Evolutionary conservation across 2,797 vertebrate species (phyloP), one percentile per base, ranked within the genome.

Genomic region (Poeciliopsis presidionis): DNA sequence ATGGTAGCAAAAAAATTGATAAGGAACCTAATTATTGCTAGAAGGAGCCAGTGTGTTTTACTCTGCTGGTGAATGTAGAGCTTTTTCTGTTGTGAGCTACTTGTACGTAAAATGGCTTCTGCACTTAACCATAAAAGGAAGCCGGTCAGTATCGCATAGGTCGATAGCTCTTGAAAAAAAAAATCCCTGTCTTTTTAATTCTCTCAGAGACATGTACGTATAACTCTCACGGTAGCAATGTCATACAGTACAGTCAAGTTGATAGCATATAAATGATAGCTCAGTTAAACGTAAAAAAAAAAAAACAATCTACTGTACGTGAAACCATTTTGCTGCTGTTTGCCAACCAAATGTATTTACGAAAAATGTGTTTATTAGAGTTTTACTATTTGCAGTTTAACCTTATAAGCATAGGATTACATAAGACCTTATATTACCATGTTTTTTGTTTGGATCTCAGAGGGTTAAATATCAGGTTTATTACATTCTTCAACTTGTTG

Each of bases 301-400:
- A 90, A 88, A 75, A 91, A 88, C 90, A 90, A 76, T 93, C 69
- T 93, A 92, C 88, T 63, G 30, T 63, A 89, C 47, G 88, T 92
- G 84, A 94, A 90, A 97, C 96, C 97, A 96, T 97, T 98, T 96
- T 98, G 97, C 97, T 98, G 96, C 97, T 97, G 97, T 89, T 95
- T 95, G 95, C 92, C 88, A 94, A 90, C 95, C 95, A 95, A 95
- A 96, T 93, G 84, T 95, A 92, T 94, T 94, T 88, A 93, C 95
- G 87, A 95, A 96, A 95, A 95, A 96, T 96, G 92, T 95, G 94
- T 96, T 96, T 93, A 96, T 95, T 89, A 95, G 94, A 94, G 95
- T 95, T 95, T 94, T 95, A 96, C 95, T 94, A 95, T 96, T 96
- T 96, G 95, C 96, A 93, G 84, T 94, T 95, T 95, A 96, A 95